Evolutionary conservation across 2,888 invertebrate species (phyloP).

Genomic region (Hoplodrina blanda): DNA sequence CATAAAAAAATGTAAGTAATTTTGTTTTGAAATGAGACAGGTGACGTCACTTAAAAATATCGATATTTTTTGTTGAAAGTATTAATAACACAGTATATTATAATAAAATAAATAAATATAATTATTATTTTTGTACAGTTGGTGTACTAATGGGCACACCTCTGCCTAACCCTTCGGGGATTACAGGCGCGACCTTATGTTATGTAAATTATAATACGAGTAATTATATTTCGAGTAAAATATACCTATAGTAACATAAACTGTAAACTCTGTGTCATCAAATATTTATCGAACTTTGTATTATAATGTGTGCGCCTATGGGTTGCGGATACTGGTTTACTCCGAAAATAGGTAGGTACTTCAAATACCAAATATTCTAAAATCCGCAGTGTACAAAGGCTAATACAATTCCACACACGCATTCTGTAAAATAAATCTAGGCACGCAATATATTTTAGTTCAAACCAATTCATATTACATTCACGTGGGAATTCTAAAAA

Average conservation of each 20-base stretch:
- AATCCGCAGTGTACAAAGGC: conserved; percentile 28
- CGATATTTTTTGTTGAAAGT: background rate
- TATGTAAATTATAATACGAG: background rate
- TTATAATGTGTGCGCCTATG: no score
- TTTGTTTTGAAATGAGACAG: background rate
- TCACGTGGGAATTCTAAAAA: conserved; percentile 49
- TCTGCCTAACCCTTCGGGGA: no score
- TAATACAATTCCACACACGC: conserved; percentile 45
- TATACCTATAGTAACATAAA: background rate
- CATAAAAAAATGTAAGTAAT: no score
- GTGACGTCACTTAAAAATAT: background rate
- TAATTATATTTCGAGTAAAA: conserved; percentile 7
- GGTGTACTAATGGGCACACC: no score
- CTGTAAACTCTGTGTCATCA: conserved; percentile 11
- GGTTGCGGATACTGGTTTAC: background rate
- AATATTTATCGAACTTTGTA: conserved; percentile 7
- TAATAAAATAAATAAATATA: no score
- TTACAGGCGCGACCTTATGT: no score
- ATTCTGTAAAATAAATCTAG: conserved; percentile 46
- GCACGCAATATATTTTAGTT: conserved; percentile 51
- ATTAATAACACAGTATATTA: background rate
- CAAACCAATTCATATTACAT: conserved; percentile 48
- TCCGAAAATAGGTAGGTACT: conserved; percentile 24
- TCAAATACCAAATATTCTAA: conserved; percentile 26
- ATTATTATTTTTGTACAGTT: no score